Evolutionary conservation across 2,797 vertebrate genomes (phyloP).

Genomic region (Neopelma chrysocephalum): DNA sequence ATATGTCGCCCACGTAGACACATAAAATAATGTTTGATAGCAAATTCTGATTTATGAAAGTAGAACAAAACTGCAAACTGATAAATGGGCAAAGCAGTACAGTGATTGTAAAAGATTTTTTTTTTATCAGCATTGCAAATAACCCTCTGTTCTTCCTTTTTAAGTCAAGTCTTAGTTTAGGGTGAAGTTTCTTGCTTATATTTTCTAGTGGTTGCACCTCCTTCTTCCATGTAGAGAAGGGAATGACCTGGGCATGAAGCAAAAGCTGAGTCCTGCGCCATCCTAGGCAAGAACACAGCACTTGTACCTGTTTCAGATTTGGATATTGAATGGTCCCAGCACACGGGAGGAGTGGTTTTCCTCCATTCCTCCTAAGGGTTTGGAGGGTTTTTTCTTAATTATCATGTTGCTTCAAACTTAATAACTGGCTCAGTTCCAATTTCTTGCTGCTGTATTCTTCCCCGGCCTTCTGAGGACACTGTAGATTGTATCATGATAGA

Average conservation of each 20-base stretch:
- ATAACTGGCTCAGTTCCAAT: background rate
- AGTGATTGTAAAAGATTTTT: background rate
- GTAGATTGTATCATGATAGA: background rate
- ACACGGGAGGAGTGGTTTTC: background rate
- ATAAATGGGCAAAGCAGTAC: background rate
- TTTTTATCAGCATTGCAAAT: background rate
- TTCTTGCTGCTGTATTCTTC: background rate
- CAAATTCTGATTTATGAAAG: background rate
- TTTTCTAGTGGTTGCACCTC: background rate
- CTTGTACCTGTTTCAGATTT: background rate
- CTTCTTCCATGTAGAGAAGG: background rate
- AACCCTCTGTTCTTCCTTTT: background rate
- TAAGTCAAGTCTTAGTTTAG: background rate
- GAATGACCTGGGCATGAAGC: background rate
- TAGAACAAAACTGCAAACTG: background rate
- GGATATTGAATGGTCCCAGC: background rate
- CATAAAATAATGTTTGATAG: background rate
- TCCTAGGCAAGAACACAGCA: background rate
- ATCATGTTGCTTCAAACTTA: background rate
- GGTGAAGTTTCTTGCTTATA: background rate
- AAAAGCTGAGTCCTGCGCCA: background rate
- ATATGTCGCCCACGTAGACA: rapidly evolving
- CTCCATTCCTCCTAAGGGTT: background rate
- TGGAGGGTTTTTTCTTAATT: background rate
- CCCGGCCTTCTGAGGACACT: background rate